These are phyloP conservation scores for Sigmodon hispidus DNA, from an alignment of 2,113 vertebrate genomes.

Conservation along the genomic window DNA sequence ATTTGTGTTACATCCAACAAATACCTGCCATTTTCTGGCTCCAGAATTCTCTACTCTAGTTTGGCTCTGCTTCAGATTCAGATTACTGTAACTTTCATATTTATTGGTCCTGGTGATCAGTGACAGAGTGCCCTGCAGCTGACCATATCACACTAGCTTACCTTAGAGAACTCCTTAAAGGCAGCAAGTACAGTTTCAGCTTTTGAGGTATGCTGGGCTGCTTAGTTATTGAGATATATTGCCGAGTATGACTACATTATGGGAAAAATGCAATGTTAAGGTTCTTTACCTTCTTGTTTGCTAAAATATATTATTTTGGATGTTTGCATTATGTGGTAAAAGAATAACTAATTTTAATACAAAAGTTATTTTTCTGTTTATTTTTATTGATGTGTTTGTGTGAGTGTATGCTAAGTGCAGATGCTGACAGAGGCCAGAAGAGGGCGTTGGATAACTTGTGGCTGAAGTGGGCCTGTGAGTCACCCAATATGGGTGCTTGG, in stretches of 20 bases:
- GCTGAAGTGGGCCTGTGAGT: neutral
- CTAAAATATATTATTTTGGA: constrained; percentile 2
- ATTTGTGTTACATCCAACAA: neutral
- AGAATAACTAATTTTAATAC: neutral
- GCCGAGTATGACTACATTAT: neutral
- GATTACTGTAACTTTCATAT: neutral
- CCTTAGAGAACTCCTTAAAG: neutral
- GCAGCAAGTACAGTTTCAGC: neutral
- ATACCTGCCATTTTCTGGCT: too few species aligned
- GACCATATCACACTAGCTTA: neutral
- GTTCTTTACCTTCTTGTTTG: neutral
- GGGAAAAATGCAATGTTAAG: neutral
- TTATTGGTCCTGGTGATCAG: neutral
- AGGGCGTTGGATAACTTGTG: neutral
- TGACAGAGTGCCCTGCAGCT: neutral
- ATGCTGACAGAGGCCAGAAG: neutral
- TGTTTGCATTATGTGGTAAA: neutral
- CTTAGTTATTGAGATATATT: neutral
- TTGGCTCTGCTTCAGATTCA: neutral
- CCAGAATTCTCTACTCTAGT: neutral
- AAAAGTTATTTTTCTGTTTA: neutral
- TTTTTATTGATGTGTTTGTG: neutral
- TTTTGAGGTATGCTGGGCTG: neutral
- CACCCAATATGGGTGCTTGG: neutral
- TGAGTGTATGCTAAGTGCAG: neutral